Base-by-base conservation (phyloP, 2,797 vertebrate species). In the Brotula barbata region DNA sequence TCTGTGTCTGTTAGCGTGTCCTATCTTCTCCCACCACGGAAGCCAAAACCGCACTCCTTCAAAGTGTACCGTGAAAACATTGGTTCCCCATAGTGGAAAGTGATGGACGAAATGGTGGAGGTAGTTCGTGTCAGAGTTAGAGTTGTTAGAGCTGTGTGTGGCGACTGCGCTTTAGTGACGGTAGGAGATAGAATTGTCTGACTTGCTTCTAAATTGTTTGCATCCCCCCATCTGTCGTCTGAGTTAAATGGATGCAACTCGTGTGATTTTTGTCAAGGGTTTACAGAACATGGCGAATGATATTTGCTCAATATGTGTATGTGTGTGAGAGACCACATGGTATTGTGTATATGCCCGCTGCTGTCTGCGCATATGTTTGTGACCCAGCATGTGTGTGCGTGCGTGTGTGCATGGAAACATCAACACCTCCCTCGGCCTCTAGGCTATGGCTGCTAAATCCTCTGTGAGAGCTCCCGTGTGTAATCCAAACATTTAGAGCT, bases 401-500 rank as follows among this genome's bases (percentile, higher is more conserved):
- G 50, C 77, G 71, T 51, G 50, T 71, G 63, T 71, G 60, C 73
- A 88, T 86, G 83, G 85, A 90, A 89, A 87, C 80, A 88, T 83
- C 69, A 74, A 77, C 81, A 87, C 85, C 84, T 76, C 72, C 71
- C 73, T 44, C 33, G 78, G 78, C 86, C 89, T 90, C 76, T 69
- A 85, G 87, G 88, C 89, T 84, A 81, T 57, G 76, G 74, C 66
- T 79, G 84, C 85, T 90, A 90, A 90, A 89, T 89, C 88, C 89
- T 89, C 77, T 83, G 88, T 79, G 84, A 88, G 89, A 88, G 87
- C 89, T 89, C 89, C 89, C 84, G 77, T 76, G 85, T 88, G 89
- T 90, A 91, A 91, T 91, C 89, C 90, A 91, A 91, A 92, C 89
- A 92, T 91, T 91, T 89, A 85, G 86, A 87, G 89, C 90, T 91